Conservation (phyloP, 1,140 invertebrate genomes). For the Saccostrea echinata region DNA sequence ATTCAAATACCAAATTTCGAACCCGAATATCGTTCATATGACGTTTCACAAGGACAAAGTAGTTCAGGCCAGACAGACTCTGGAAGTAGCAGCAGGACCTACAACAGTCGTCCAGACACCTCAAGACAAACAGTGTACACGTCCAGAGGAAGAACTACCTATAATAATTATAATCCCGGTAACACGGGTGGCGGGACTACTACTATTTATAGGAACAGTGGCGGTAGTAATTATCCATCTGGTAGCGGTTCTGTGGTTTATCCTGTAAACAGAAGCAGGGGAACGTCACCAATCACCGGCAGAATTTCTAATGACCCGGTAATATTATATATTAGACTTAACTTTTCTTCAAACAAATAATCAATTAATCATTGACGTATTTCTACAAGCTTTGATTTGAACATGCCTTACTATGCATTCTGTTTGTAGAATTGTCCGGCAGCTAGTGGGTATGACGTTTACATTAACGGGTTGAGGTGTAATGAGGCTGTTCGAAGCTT, state of each 20-base stretch:
- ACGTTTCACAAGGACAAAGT: slow-evolving; percentile 27
- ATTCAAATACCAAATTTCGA: slow-evolving; percentile 19
- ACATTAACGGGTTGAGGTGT: slow-evolving; percentile 70
- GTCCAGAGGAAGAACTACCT: background rate
- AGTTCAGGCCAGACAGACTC: background rate
- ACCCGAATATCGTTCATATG: slow-evolving; percentile 17
- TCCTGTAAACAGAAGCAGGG: background rate
- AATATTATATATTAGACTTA: background rate
- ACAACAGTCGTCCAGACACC: slow-evolving; percentile 1
- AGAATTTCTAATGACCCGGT: background rate
- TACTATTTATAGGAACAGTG: background rate
- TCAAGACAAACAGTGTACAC: background rate
- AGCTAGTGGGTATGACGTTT: slow-evolving; percentile 44
- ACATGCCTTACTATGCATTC: background rate
- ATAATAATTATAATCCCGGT: background rate
- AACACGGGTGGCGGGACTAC: background rate
- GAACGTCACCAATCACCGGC: background rate
- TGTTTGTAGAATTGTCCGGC: slow-evolving; percentile 25
- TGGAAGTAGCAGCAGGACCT: background rate
- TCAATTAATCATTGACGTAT: too few relatives aligned
- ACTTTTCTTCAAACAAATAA: too few relatives aligned
- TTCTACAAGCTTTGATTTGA: background rate
- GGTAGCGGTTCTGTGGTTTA: background rate
- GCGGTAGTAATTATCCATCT: slow-evolving; percentile 15
- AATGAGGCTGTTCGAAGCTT: slow-evolving; percentile 63